Conservation (phyloP, 2,888 invertebrate species). For the Andrena chrysosceles region DNA sequence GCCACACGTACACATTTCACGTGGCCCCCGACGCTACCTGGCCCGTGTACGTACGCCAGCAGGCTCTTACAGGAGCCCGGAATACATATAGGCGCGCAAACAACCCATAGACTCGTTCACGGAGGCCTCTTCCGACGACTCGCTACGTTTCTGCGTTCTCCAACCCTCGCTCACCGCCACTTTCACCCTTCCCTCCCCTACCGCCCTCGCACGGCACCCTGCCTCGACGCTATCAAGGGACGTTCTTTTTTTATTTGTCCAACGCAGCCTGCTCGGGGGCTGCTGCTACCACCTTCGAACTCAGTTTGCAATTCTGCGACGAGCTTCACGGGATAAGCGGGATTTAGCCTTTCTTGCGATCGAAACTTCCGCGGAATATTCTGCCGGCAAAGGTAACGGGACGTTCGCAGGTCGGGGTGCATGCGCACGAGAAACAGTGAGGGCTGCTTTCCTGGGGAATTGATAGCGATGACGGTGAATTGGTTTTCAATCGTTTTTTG, state of each 20-base stretch:
- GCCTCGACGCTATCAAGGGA: constrained; percentile 41
- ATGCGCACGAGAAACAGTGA: no score
- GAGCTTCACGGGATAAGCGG: constrained; percentile 2
- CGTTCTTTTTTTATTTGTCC: constrained; percentile 29
- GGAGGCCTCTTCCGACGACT: constrained; percentile 45
- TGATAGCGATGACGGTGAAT: no score
- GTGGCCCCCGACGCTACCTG: constrained; percentile 39
- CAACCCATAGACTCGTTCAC: constrained; percentile 50
- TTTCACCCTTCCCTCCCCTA: background rate
- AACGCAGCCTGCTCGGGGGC: no score
- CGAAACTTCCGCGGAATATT: no score
- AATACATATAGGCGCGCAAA: constrained; percentile 61
- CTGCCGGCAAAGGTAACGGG: no score
- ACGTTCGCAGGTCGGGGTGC: no score
- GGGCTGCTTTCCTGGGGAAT: no score
- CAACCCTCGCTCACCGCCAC: constrained; percentile 10
- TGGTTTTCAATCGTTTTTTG: no score
- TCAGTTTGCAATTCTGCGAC: background rate
- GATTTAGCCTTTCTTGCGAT: background rate
- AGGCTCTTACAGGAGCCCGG: constrained; percentile 43
- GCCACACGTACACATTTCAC: constrained; percentile 51
- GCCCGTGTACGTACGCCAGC: constrained; percentile 33
- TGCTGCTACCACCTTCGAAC: no score
- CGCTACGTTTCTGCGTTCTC: constrained; percentile 47
- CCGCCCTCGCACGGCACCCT: background rate